These are phyloP conservation scores for Nematopogon swammerdamellus DNA, from an alignment of 2,888 invertebrate species.

Conservation along the genomic window DNA sequence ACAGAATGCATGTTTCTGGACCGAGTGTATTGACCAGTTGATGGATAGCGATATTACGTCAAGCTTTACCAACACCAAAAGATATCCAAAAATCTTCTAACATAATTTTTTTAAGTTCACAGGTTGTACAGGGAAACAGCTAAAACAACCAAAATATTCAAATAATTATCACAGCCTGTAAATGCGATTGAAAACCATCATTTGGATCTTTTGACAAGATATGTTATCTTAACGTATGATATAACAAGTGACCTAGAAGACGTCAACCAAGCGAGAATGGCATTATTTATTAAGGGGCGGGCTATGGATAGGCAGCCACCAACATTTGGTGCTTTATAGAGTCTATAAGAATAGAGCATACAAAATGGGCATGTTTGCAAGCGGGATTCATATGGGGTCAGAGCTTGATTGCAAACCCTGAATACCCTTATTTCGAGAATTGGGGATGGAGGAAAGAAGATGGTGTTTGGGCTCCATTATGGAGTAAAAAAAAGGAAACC, in stretches of 20 bases:
- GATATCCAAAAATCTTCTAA: no score
- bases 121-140: no score
- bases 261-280: constrained; percentile 6
- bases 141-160: constrained; percentile 4
- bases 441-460: constrained; percentile 7
- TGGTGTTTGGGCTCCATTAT: constrained; percentile 5
- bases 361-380: constrained; percentile 7
- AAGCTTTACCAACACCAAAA: no score
- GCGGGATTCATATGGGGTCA: constrained; percentile 10
- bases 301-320: constrained; percentile 9
- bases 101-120: no score
- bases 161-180: constrained; percentile 7
- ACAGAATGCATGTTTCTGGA: no score
- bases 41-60: no score
- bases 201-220: constrained; percentile 5
- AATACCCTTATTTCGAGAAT: constrained; percentile 7
- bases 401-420: constrained; percentile 8
- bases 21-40: no score
- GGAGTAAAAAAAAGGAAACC: constrained; percentile 6
- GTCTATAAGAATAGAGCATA: no score
- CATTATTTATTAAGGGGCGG: constrained; percentile 6
- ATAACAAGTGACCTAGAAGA: constrained; percentile 1
- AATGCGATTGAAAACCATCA: constrained; percentile 7
- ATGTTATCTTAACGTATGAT: constrained; percentile 4
- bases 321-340: constrained; percentile 6